These are phyloP conservation scores for Elephantulus edwardii DNA, from an alignment of 2,113 vertebrate species.

Conservation along the genomic window DNA sequence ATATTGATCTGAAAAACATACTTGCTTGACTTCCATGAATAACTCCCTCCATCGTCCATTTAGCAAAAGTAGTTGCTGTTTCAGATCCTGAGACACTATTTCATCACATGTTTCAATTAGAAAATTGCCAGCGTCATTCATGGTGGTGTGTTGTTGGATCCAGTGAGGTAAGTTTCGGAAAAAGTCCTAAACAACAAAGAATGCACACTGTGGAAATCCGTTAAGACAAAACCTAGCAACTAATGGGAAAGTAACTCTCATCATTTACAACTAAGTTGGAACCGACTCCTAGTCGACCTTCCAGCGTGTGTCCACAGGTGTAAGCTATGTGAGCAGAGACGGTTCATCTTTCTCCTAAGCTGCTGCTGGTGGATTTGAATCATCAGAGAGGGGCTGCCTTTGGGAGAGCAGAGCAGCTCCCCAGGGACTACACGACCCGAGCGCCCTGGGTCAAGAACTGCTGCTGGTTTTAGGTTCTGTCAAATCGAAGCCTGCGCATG, in stretches of 20 bases:
- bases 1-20: constrained; percentile 74
- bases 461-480: no score
- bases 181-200: constrained; percentile 81
- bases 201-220: not conserved
- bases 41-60: constrained; percentile 90
- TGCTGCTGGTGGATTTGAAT: no score
- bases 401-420: no score
- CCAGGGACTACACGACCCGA: no score
- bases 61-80: constrained; percentile 95
- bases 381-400: no score
- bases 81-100: constrained; percentile 95
- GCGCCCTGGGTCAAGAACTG: no score
- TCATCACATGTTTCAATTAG: constrained; percentile 98
- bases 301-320: no score
- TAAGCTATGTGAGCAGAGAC: no score
- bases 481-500: no score
- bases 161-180: constrained; percentile 86
- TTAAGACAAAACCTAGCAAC: not conserved
- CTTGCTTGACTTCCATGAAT: constrained; percentile 95
- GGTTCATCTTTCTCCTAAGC: no score
- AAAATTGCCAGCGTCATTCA: constrained; percentile 99
- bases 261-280: no score
- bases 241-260: not conserved
- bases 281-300: no score
- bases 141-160: constrained; percentile 97